These are phyloP conservation scores for Nephrotoma flavescens DNA, from an alignment of 2,888 invertebrate genomes.

Conservation along the genomic window DNA sequence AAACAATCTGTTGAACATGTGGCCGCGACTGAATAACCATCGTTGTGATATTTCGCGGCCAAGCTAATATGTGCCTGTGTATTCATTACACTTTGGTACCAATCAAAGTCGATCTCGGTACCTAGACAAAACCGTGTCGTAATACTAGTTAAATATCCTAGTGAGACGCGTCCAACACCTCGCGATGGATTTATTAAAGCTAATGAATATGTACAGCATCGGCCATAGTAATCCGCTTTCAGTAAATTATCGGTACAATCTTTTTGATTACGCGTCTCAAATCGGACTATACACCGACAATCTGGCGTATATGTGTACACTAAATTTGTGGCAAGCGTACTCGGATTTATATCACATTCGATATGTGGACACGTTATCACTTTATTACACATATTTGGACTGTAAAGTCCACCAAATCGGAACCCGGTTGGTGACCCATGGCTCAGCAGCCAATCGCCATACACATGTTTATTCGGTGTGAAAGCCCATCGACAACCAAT, in stretches of 20 bases:
- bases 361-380: conserved; percentile 27
- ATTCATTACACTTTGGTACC: conserved; percentile 19
- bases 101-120: conserved; percentile 25
- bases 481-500: conserved; percentile 22
- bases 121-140: conserved; percentile 24
- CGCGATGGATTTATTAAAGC: conserved; percentile 23
- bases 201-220: conserved; percentile 22
- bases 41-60: conserved; percentile 24
- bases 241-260: conserved; percentile 21
- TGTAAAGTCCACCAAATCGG: conserved; percentile 28
- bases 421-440: conserved; percentile 26
- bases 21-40: conserved; percentile 23
- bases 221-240: conserved; percentile 21
- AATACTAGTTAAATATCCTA: conserved; percentile 26
- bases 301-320: neutral
- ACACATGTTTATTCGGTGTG: conserved; percentile 23
- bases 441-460: conserved; percentile 25
- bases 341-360: conserved; percentile 28
- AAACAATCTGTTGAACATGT: conserved; percentile 24
- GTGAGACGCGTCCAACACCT: conserved; percentile 22
- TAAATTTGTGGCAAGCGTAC: conserved; percentile 25
- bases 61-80: conserved; percentile 20
- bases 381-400: conserved; percentile 19
- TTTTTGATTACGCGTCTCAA: conserved; percentile 14
- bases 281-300: conserved; percentile 18